Conservation (phyloP, 2,797 vertebrate genomes). For the Thunnus albacares region DNA sequence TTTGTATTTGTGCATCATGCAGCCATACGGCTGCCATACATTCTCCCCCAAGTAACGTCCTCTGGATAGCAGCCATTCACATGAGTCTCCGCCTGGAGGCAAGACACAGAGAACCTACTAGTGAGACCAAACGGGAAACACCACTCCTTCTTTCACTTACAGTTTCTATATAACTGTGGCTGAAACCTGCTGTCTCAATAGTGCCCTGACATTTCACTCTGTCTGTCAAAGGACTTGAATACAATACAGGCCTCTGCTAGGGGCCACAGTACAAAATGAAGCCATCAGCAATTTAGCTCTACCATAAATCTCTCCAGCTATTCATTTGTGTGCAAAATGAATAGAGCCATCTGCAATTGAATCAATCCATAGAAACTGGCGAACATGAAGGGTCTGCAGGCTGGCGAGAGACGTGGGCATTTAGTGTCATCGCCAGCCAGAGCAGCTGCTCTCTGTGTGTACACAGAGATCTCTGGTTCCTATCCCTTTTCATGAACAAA, state of each 20-base stretch:
- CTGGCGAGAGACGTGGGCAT: slow-evolving; percentile 34
- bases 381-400: slow-evolving; percentile 42
- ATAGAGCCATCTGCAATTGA: slow-evolving; percentile 65
- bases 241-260: slow-evolving; percentile 58
- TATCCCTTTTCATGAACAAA: slow-evolving; percentile 20
- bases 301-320: slow-evolving; percentile 56
- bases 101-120: slow-evolving; percentile 57
- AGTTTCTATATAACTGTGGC: slow-evolving; percentile 20
- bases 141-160: slow-evolving; percentile 29
- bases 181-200: slow-evolving; percentile 56
- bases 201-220: slow-evolving; percentile 55
- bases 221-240: slow-evolving; percentile 45
- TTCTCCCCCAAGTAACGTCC: slow-evolving; percentile 96
- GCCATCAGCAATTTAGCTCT: slow-evolving; percentile 60
- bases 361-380: slow-evolving; percentile 51
- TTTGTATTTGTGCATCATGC: slow-evolving; percentile 99
- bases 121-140: slow-evolving; percentile 36
- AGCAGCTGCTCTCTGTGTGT: slow-evolving; percentile 61
- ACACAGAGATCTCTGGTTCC: slow-evolving; percentile 23
- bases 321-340: slow-evolving; percentile 66
- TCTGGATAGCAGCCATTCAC: slow-evolving; percentile 96
- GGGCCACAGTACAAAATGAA: slow-evolving; percentile 53
- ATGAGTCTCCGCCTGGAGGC: slow-evolving; percentile 91
- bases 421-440: slow-evolving; percentile 40
- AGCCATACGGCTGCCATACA: slow-evolving; percentile 98